phyloP scores from a whole-genome alignment of 1,140 invertebrate genomes.

The Scaptomyza montana region DNA sequence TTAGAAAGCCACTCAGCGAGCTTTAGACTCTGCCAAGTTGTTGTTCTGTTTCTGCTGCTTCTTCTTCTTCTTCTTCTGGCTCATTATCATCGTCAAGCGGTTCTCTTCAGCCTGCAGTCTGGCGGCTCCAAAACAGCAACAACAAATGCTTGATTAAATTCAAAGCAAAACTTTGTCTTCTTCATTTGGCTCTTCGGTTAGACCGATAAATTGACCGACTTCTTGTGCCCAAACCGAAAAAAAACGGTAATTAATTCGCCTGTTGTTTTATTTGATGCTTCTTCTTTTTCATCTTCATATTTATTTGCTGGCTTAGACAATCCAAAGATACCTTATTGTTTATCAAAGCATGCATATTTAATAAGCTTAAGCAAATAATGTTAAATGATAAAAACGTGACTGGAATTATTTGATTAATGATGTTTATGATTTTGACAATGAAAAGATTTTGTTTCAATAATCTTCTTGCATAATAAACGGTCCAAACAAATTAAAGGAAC shows the following conservation, averaged over 20 bases:
- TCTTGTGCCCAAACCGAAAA: conserved; percentile 57
- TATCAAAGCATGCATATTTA: conserved; percentile 23
- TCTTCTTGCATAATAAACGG: neutral
- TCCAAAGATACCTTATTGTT: conserved; percentile 7
- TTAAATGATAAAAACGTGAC: neutral
- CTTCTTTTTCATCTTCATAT: neutral
- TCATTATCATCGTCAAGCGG: conserved; percentile 6
- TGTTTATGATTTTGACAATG: neutral
- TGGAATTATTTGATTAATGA: conserved; percentile 2
- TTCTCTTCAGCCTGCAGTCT: conserved; percentile 8
- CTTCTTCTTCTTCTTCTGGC: conserved; percentile 21
- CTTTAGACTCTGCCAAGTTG: conserved; percentile 33
- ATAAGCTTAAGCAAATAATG: neutral
- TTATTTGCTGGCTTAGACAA: conserved; percentile 21
- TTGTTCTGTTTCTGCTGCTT: conserved; percentile 8
- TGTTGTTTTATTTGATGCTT: conserved; percentile 15
- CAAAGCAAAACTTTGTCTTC: conserved; percentile 39
- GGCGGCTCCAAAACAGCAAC: conserved; percentile 12
- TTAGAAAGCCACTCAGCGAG: conserved; percentile 73
- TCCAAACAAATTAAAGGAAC: too few species aligned
- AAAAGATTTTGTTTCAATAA: neutral
- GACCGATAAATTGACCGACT: conserved; percentile 67
- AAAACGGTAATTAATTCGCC: conserved; percentile 72
- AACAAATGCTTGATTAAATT: conserved; percentile 74
- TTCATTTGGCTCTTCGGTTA: conserved; percentile 21